Evolutionary conservation across 2,888 invertebrate genomes (phyloP).

Genomic region (Drosophila nigricruria): DNA sequence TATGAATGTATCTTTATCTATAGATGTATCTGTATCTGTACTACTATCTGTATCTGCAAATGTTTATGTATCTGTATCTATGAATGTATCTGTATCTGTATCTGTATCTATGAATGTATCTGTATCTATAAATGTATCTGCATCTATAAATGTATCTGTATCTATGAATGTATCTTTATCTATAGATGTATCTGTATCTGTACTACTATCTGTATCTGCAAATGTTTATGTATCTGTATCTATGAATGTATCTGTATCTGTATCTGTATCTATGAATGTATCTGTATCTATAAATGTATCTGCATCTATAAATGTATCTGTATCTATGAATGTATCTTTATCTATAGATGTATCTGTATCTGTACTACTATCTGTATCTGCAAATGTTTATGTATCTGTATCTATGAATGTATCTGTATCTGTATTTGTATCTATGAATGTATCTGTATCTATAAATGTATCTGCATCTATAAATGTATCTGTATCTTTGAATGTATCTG

Average conservation of each 20-base stretch:
- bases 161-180: background rate
- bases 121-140: too few species aligned
- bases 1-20: background rate
- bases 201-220: too few species aligned
- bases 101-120: too few species aligned
- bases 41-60: too few species aligned
- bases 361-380: background rate
- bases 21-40: background rate
- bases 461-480: background rate
- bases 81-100: background rate
- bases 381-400: background rate
- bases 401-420: background rate
- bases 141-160: background rate
- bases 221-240: background rate
- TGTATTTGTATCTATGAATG: background rate
- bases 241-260: too few species aligned
- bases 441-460: background rate
- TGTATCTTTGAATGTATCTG: background rate
- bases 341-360: background rate
- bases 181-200: background rate
- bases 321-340: background rate
- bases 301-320: background rate
- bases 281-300: background rate
- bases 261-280: background rate
- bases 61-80: background rate